Percentiles rank a stretch among this genome's conserved stretches.
phyloP scores from a whole-genome alignment of 2,113 vertebrate species.

The Plecotus auritus region DNA sequence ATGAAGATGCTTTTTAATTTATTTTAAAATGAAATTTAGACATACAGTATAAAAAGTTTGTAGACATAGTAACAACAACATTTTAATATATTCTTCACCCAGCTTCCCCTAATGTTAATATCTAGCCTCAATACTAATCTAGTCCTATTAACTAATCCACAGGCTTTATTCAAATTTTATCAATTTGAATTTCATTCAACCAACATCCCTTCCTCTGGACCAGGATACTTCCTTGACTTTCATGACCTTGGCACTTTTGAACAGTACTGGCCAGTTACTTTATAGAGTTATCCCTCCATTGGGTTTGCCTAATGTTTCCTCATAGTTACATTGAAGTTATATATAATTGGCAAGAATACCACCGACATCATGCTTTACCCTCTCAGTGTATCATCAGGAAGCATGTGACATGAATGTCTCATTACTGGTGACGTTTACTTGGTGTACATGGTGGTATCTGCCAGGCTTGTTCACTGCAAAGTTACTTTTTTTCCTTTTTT shows the following conservation, averaged over 20 bases:
- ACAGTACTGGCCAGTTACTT: neutral
- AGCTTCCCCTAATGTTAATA: neutral
- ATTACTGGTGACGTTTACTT: neutral
- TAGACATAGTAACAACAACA: neutral
- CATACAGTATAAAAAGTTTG: neutral
- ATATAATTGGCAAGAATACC: neutral
- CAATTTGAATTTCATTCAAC: neutral
- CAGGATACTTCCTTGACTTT: neutral
- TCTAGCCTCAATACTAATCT: neutral
- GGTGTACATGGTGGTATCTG: neutral
- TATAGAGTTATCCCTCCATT: neutral
- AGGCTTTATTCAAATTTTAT: neutral
- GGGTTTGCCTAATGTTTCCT: neutral
- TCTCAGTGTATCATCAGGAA: neutral
- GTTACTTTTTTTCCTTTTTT: neutral
- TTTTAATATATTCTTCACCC: neutral
- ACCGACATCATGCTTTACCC: neutral
- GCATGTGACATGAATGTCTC: neutral
- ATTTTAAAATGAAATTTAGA: neutral
- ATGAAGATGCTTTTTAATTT: neutral
- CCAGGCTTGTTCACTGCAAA: neutral
- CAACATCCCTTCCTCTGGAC: neutral
- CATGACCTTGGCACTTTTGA: neutral
- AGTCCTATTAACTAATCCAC: neutral
- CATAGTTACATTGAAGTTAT: neutral